These are phyloP conservation scores for Misgurnus anguillicaudatus DNA, from an alignment of 2,113 vertebrate species.

Conservation along the genomic window DNA sequence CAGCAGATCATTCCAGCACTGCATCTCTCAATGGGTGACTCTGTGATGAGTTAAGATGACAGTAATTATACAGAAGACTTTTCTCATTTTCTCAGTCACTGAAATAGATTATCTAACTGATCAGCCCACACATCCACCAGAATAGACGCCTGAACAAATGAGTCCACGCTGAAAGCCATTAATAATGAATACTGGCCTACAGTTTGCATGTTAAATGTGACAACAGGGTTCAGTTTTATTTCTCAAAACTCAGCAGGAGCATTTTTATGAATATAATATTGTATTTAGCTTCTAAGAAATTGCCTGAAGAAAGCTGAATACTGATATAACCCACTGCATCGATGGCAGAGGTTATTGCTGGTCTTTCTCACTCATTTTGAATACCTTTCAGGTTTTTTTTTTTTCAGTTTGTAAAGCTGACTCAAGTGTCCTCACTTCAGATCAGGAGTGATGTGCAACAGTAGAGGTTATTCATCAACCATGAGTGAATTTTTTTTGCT, in stretches of 20 bases:
- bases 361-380: not conserved
- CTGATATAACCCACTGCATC: not conserved
- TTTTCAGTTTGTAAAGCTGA: not conserved
- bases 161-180: conserved; percentile 31
- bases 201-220: not conserved
- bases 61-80: conserved; percentile 67
- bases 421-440: not conserved
- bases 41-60: conserved; percentile 60
- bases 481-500: too few species aligned
- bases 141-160: conserved; percentile 42
- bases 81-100: conserved; percentile 59
- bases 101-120: conserved; percentile 72
- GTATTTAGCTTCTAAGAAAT: not conserved
- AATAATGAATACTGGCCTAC: conserved; percentile 26
- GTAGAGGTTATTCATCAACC: not conserved
- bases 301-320: not conserved
- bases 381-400: not conserved
- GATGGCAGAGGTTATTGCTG: not conserved
- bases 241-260: not conserved
- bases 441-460: not conserved
- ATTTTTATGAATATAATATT: not conserved
- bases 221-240: not conserved
- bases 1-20: conserved; percentile 42
- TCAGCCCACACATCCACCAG: conserved; percentile 61
- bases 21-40: conserved; percentile 45